Evolutionary conservation across 2,888 invertebrate species (phyloP).

Genomic region (Ennomos fuscantarius): DNA sequence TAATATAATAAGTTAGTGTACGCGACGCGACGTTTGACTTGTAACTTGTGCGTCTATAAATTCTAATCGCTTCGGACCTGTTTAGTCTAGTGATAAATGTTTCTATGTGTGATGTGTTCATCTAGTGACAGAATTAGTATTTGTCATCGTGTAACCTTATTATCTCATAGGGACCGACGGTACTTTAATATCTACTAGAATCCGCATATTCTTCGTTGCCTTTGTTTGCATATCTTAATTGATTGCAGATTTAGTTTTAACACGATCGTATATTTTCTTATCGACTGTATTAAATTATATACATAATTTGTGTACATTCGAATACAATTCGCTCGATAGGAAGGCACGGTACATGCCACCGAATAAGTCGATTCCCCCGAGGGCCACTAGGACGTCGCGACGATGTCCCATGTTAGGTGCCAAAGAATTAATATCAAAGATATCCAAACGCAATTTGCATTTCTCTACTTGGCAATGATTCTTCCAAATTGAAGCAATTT

Average conservation of each 20-base stretch:
- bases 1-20: conserved; percentile 72
- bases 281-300: conserved; percentile 48
- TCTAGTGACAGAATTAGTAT: conserved; percentile 74
- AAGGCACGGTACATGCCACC: conserved; percentile 58
- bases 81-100: conserved; percentile 78
- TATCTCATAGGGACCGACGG: conserved; percentile 65
- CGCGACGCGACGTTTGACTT: conserved; percentile 66
- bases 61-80: conserved; percentile 75
- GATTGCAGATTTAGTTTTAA: conserved; percentile 55
- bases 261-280: conserved; percentile 50
- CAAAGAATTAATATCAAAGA: conserved; percentile 84
- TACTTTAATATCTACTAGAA: conserved; percentile 49
- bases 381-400: conserved; percentile 41
- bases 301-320: conserved; percentile 41
- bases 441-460: conserved; percentile 75
- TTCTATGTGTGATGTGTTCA: conserved; percentile 82
- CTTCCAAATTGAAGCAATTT: conserved; percentile 80
- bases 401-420: conserved; percentile 70
- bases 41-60: conserved; percentile 64
- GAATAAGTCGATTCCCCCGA: conserved; percentile 50
- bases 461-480: conserved; percentile 69
- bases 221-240: conserved; percentile 65
- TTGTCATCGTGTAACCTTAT: conserved; percentile 65
- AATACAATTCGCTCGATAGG: conserved; percentile 39
- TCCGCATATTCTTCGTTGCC: conserved; percentile 74